These are phyloP conservation scores for Hyphantria cunea DNA, from an alignment of 1,140 invertebrate species.

Conservation along the genomic window DNA sequence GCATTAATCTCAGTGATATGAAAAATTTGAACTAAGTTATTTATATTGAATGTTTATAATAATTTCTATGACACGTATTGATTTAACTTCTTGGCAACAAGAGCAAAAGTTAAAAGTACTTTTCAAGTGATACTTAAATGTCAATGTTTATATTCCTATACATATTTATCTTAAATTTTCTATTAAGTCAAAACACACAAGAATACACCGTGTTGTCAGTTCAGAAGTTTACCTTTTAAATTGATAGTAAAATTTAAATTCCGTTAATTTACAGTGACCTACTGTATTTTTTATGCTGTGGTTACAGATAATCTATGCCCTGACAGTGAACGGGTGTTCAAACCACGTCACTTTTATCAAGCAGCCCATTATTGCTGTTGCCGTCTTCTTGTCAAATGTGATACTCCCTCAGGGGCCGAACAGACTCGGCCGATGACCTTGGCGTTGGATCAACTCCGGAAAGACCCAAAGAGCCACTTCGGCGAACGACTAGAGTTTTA, in stretches of 20 bases:
- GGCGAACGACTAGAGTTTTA: constrained; percentile 85
- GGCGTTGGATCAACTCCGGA: constrained; percentile 85
- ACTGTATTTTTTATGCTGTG: constrained; percentile 12
- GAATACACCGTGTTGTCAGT: neutral
- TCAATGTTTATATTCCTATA: neutral
- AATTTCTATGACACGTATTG: constrained; percentile 6
- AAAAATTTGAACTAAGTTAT: constrained; percentile 12
- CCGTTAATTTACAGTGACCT: too few species aligned
- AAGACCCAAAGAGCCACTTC: constrained; percentile 86
- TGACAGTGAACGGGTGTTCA: constrained; percentile 36
- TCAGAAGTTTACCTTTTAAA: too few species aligned
- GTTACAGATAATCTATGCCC: constrained; percentile 9
- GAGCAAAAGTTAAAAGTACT: constrained; percentile 1
- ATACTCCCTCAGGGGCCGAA: constrained; percentile 78
- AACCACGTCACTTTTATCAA: constrained; percentile 74
- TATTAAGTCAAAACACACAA: constrained; percentile 7
- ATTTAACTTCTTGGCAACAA: constrained; percentile 18
- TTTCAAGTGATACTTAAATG: constrained; percentile 1
- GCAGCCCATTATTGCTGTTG: constrained; percentile 70
- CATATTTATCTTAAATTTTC: neutral
- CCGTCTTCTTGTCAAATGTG: constrained; percentile 80
- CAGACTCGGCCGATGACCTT: constrained; percentile 85
- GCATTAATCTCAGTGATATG: constrained; percentile 15
- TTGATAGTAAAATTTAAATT: too few species aligned
- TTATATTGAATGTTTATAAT: constrained; percentile 8